phyloP scores from a whole-genome alignment of 2,888 invertebrate species.

The Scaptomyza polygonia region DNA sequence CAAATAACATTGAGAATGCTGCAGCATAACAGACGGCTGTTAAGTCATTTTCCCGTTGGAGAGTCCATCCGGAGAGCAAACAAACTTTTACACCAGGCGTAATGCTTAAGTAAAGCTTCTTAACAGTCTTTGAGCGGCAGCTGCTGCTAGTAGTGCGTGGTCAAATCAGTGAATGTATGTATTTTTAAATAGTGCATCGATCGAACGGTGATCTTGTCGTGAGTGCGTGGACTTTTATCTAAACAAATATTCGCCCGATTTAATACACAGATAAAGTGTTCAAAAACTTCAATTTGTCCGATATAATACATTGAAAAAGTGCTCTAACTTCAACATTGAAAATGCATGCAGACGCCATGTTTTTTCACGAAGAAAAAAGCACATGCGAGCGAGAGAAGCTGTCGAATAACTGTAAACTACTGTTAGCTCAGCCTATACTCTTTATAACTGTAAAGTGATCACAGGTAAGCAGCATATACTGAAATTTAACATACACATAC shows the following conservation, averaged over 20 bases:
- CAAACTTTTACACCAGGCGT: not conserved
- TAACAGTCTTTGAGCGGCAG: not conserved
- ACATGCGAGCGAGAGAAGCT: not conserved
- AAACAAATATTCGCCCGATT: too few species aligned
- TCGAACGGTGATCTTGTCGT: not conserved
- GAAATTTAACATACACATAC: not conserved
- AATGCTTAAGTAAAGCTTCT: slow-evolving; percentile 5
- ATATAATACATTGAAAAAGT: not conserved
- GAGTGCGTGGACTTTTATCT: not conserved
- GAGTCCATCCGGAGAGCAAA: not conserved
- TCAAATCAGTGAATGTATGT: not conserved
- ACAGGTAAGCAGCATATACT: not conserved
- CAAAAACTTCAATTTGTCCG: not conserved
- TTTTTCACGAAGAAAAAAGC: not conserved
- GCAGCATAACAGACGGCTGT: not conserved
- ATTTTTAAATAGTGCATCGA: not conserved
- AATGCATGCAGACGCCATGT: not conserved
- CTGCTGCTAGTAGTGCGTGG: not conserved
- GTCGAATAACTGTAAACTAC: not conserved
- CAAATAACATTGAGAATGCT: not conserved
- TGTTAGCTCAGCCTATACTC: not conserved
- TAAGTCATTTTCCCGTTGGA: too few species aligned
- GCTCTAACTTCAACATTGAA: not conserved
- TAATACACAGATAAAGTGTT: not conserved
- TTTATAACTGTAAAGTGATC: not conserved